Evolutionary conservation across 2,888 invertebrate genomes (phyloP), one percentile per base, ranked within the genome.

Genomic region (Spodoptera exigua): DNA sequence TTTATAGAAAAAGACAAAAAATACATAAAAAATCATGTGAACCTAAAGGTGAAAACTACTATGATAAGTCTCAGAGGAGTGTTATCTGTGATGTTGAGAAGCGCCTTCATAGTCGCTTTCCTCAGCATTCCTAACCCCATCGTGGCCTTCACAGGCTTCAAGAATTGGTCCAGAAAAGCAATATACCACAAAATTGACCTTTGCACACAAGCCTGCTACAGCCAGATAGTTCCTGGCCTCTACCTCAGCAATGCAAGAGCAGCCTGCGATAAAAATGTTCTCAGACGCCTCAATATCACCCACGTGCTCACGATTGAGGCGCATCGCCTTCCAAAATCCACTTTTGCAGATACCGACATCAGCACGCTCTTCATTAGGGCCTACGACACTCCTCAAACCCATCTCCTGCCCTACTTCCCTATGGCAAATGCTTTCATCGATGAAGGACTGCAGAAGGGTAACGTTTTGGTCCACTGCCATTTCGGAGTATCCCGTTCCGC

Each of bases 401-500:
- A 93, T 82, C 84, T 94, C 74, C 57, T 94, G 80, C 83, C 92
- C 80, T 94, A 92, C 85, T 94, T 94, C 83, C 93, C 94, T 62
- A 90, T 94, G 89, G 88, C 92, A 79, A 93, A 94, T 78, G 80
- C 90, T 10, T 94, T 93, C 70, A 94, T 94, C 57, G 88, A 90
- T n/a, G 90, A 96, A 95, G 92, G 95, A 87, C 56, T 97, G 94
- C 80, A 95, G 93, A 84, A 96, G 18, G 94, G 94, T 0, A 92
- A 96, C 81, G 98, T 99, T 39, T 95, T 99, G 84, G 96, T 99
- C 63, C 99, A 99, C 91, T 99, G 99, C 89, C 99, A 99, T 84
- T 99, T 98, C 49, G 99, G 99, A 51, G 97, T 99, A 48, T 99
- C 98, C 55, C 95, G 99, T 74, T 98, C 98, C 71, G 98, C 99